Percentiles rank a stretch among this genome's conserved stretches.
Conservation (phyloP, 2,797 vertebrate genomes). For the Crypturellus tataupa region DNA sequence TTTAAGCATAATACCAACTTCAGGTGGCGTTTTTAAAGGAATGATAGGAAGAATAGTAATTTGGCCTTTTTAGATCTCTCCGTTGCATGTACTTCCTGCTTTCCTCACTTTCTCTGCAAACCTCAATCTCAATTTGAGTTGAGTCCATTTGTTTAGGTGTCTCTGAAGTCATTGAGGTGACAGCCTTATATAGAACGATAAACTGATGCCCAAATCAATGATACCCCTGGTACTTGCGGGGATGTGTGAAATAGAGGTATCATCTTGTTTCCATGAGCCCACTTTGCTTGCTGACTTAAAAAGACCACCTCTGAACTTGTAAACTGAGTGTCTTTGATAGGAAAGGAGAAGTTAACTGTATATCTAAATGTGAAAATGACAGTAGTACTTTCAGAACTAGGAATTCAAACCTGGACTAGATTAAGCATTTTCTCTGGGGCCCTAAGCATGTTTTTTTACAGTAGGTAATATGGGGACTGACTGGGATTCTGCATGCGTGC, state of each 20-base stretch:
- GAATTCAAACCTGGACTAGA: neutral
- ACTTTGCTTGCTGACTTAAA: neutral
- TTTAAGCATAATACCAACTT: neutral
- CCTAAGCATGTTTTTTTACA: neutral
- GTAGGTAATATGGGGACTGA: conserved; percentile 5
- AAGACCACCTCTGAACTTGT: neutral
- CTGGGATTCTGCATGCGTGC: conserved; percentile 7
- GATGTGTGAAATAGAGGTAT: neutral
- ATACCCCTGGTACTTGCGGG: neutral
- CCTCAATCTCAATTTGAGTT: neutral
- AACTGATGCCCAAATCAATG: neutral
- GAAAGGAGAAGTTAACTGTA: neutral
- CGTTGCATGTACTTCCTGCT: neutral
- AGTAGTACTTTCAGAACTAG: neutral
- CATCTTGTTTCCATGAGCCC: neutral
- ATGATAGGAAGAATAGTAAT: neutral
- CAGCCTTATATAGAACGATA: neutral
- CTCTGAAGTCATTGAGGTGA: neutral
- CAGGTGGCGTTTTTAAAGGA: neutral
- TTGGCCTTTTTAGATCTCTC: neutral
- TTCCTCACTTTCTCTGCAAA: neutral
- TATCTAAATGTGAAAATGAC: neutral
- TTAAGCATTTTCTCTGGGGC: neutral
- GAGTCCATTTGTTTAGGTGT: neutral
- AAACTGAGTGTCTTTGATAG: neutral